A percentile compares a stretch with the other conserved stretches of the same genome.
Conservation (phyloP, 2,113 vertebrate species). For the Agapornis roseicollis region DNA sequence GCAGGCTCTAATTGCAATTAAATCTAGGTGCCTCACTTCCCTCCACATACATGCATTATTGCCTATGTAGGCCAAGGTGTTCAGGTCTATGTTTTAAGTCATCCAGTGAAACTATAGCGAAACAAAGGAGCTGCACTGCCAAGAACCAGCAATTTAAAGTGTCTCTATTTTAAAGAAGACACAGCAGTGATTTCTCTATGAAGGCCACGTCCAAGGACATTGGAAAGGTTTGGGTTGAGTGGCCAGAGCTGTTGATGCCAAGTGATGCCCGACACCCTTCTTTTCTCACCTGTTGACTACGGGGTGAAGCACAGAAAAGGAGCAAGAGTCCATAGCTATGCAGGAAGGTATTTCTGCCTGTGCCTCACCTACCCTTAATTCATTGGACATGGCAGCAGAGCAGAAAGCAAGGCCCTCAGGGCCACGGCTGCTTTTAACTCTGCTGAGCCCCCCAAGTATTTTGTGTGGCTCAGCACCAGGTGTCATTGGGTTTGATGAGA, state of each 20-base stretch:
- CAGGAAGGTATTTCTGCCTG: background rate
- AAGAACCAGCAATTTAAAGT: background rate
- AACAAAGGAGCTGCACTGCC: background rate
- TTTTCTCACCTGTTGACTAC: background rate
- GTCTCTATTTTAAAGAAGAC: background rate
- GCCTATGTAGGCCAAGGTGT: background rate
- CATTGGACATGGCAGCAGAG: background rate
- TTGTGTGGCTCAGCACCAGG: slow-evolving; percentile 46
- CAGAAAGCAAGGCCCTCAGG: background rate
- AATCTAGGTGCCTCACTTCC: background rate
- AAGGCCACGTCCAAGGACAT: background rate
- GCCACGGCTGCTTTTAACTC: background rate
- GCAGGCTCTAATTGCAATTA: background rate
- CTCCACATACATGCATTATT: background rate
- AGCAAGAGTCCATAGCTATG: background rate
- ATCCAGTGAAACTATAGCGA: rapidly evolving
- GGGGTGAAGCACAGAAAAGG: background rate
- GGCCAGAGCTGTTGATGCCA: rapidly evolving
- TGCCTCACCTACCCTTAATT: background rate
- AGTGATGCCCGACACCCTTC: background rate
- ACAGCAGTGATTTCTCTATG: background rate
- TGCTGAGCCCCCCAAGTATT: background rate
- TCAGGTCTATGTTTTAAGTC: background rate
- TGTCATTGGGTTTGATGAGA: background rate
- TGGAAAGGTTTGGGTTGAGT: background rate